Percentiles rank a stretch among this genome's conserved stretches.
phyloP scores from a whole-genome alignment of 1,140 invertebrate genomes.

The Odontomachus brunneus region DNA sequence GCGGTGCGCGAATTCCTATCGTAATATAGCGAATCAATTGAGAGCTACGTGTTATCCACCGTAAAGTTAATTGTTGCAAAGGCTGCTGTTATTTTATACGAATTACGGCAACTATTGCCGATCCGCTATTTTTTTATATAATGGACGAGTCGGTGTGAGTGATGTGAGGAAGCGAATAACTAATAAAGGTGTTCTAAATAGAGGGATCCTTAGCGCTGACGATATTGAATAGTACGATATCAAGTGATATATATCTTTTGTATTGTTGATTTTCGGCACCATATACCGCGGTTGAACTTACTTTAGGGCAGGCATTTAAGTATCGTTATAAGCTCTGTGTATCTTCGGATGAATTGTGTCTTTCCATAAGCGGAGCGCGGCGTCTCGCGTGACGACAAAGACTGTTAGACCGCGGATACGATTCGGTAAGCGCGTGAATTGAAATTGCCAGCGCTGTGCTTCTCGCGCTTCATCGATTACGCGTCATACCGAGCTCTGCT shows the following conservation, averaged over 20 bases:
- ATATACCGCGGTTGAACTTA: slow-evolving; percentile 38
- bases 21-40: slow-evolving; percentile 41
- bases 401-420: background rate
- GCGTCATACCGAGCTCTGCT: background rate
- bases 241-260: too few relatives aligned
- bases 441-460: background rate
- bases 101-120: slow-evolving; percentile 22
- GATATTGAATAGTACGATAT: slow-evolving; percentile 18
- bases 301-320: slow-evolving; percentile 16
- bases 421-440: background rate
- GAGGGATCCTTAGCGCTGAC: slow-evolving; percentile 17
- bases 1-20: slow-evolving; percentile 42
- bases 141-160: background rate
- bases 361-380: slow-evolving; percentile 25
- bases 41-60: slow-evolving; percentile 27
- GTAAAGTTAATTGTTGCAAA: slow-evolving; percentile 56
- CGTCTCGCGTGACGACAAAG: background rate
- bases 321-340: slow-evolving; percentile 31
- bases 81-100: slow-evolving; percentile 55
- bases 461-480: slow-evolving; percentile 1
- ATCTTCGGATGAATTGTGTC: slow-evolving; percentile 37
- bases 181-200: slow-evolving; percentile 47
- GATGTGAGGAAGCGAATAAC: background rate
- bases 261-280: slow-evolving; percentile 41
- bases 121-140: slow-evolving; percentile 59